Base-by-base conservation (phyloP, 2,888 invertebrate genomes). In the Microctonus aethiopoides region DNA sequence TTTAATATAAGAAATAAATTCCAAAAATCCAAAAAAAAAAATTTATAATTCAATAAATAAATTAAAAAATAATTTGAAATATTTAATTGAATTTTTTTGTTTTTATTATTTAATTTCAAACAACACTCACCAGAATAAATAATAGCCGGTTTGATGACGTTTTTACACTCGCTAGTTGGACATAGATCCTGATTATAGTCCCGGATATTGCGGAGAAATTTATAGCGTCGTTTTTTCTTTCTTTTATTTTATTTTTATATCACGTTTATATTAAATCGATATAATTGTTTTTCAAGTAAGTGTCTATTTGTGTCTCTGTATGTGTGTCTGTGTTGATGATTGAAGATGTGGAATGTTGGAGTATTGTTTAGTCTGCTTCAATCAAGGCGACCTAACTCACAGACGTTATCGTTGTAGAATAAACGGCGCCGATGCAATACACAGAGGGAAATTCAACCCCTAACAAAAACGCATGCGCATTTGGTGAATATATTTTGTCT, bases 341-440 rank as follows among this genome's bases (percentile, higher is more conserved):
- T 11, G 24, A 54, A 13, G 10, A 56, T 56, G 13, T 11, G 39
- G 36, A 36, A 26, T 54, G 57, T 46, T 46, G 16, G 16, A 16
- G n/a, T 46, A 64, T 32, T 71, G 54, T 11, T 65, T 57, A n/a
- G 59, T 32, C 51, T 29, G 51, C 26, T 64, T 34, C 51, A 64
- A 52, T 52, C 75, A 67, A 64, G 74, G 76, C 78, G 82, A 83
- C 80, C 83, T 83, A 82, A 79, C 80, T 76, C 80, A 79, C 81
- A 78, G 77, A 79, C 73, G 74, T 76, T 73, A 72, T 72, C 74
- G 82, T 78, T 78, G 77, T 76, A 78, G 81, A 83, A 79, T 83
- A 81, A 46, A 80, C 76, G 76, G n/a, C 78, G 76, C 69, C 70
- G 72, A 65, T 71, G 74, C 76, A 73, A 75, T 72, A 76, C 72